These are phyloP conservation scores for Nipponacmea schrenckii DNA, from an alignment of 2,888 invertebrate species.

Conservation along the genomic window DNA sequence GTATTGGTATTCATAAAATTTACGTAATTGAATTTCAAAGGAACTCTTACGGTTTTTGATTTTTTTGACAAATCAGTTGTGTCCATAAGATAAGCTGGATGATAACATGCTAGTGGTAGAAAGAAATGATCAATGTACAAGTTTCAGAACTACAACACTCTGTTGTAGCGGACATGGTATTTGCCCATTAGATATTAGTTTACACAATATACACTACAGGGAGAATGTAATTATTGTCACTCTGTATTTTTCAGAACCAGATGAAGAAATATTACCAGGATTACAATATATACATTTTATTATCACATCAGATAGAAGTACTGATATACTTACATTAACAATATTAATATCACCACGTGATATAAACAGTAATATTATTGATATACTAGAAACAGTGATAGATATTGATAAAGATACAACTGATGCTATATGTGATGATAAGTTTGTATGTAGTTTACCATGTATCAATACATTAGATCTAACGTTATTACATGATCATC, in stretches of 20 bases:
- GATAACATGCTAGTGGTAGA: too few relatives aligned
- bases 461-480: neutral
- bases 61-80: too few relatives aligned
- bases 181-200: too few relatives aligned
- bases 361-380: neutral
- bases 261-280: neutral
- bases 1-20: too few relatives aligned
- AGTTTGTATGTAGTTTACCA: neutral
- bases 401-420: neutral
- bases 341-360: neutral
- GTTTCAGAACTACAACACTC: too few relatives aligned
- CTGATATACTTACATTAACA: neutral
- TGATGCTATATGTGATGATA: neutral
- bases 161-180: too few relatives aligned
- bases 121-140: too few relatives aligned
- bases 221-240: neutral
- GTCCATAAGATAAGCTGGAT: too few relatives aligned
- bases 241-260: neutral
- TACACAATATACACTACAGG: too few relatives aligned
- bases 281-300: conserved; percentile 2
- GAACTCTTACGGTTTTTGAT: too few relatives aligned
- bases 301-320: neutral
- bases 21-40: too few relatives aligned
- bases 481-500: neutral
- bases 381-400: neutral